Percentiles rank a stretch among this genome's conserved stretches.
These are phyloP conservation scores for Phycodurus eques DNA, from an alignment of 2,113 vertebrate species.

Conservation along the genomic window DNA sequence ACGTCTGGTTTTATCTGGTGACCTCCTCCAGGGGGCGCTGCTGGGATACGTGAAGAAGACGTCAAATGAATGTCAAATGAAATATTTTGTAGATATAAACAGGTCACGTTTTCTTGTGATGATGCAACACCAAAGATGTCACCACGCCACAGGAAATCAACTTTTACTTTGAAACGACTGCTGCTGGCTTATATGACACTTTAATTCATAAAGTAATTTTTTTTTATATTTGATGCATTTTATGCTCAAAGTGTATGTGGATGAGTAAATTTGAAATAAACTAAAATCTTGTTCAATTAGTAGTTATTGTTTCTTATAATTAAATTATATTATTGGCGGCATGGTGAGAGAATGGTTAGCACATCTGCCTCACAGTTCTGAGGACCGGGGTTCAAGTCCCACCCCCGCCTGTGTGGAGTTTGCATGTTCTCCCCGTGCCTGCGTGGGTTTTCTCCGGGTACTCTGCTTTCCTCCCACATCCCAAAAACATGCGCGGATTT, in stretches of 20 bases:
- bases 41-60: background rate
- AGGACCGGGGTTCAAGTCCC: no score
- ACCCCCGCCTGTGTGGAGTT: no score
- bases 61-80: background rate
- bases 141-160: background rate
- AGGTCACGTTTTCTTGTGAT: background rate
- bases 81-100: background rate
- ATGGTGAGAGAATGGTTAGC: no score
- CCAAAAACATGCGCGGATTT: no score
- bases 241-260: background rate
- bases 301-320: background rate
- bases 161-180: background rate
- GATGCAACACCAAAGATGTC: background rate
- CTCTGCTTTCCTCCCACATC: no score
- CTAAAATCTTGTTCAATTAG: background rate
- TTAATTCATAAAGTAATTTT: background rate
- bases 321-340: no score
- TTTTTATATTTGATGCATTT: background rate
- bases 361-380: no score
- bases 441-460: no score
- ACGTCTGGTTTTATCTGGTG: background rate
- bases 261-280: background rate
- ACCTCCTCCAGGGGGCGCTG: background rate
- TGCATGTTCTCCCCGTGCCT: no score
- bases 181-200: background rate